Percentiles rank a stretch among this genome's conserved stretches.
phyloP scores from a whole-genome alignment of 2,797 vertebrate species.

The Phoeniculus purpureus region DNA sequence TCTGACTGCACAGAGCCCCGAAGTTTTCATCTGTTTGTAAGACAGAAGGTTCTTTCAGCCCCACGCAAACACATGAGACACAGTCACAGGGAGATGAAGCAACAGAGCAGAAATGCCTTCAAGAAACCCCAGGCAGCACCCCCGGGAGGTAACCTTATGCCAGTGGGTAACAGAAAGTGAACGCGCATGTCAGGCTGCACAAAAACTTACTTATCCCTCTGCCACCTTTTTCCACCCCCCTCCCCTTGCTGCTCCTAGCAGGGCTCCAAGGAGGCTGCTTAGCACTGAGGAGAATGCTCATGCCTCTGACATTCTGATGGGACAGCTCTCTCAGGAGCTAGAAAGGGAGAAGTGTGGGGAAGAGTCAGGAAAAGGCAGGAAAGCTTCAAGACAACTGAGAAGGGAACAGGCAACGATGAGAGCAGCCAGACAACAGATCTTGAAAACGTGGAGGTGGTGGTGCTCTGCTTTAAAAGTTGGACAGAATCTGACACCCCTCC shows the following conservation, averaged over 20 bases:
- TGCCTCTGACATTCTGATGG: not conserved
- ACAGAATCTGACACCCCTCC: too few species aligned
- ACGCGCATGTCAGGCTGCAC: not conserved
- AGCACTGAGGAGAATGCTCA: not conserved
- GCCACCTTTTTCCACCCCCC: not conserved
- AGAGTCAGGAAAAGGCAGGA: not conserved
- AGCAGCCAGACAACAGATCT: not conserved
- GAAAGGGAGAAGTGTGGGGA: not conserved
- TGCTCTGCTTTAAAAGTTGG: too few species aligned
- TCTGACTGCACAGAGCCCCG: slow-evolving; percentile 46
- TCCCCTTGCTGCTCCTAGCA: not conserved
- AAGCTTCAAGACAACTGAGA: not conserved
- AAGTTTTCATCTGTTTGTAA: slow-evolving; percentile 43
- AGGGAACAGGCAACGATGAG: not conserved
- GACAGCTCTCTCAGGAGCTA: not conserved
- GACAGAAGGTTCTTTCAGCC: slow-evolving; percentile 79
- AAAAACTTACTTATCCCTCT: slow-evolving; percentile 17
- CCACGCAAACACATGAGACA: slow-evolving; percentile 67
- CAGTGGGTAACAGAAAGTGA: not conserved
- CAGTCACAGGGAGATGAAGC: slow-evolving; percentile 51
- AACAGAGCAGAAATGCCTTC: slow-evolving; percentile 24
- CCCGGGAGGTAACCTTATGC: slow-evolving; percentile 33
- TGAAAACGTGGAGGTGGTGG: too few species aligned
- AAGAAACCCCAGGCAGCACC: not conserved
- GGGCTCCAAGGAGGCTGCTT: not conserved